A percentile compares a stretch with the other conserved stretches of the same genome.
These are phyloP conservation scores for Chrysomallon squamiferum DNA, from an alignment of 1,140 invertebrate species.

Conservation along the genomic window DNA sequence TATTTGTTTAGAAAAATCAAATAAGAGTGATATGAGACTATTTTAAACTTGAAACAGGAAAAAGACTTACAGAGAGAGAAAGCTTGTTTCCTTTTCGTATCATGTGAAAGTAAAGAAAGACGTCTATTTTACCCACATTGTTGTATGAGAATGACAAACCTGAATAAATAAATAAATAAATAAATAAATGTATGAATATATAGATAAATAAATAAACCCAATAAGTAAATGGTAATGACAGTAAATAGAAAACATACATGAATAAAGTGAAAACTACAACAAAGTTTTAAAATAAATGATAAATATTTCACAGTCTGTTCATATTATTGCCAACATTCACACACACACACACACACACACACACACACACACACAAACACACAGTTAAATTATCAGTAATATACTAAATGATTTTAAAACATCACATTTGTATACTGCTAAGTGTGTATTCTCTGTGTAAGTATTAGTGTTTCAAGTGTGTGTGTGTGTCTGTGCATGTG, in stretches of 20 bases:
- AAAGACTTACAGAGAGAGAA: conserved; percentile 13
- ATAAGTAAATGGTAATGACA: too few species aligned
- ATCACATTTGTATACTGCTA: neutral
- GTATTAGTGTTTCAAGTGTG: neutral
- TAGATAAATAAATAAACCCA: too few species aligned
- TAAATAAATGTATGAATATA: too few species aligned
- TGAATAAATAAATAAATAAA: neutral
- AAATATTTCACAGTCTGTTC: neutral
- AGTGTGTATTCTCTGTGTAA: neutral
- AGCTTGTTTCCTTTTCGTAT: neutral
- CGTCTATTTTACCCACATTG: neutral
- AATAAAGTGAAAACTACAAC: too few species aligned
- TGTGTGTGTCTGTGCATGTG: neutral
- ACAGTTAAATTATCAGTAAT: neutral
- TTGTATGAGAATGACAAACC: conserved; percentile 1
- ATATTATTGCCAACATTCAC: neutral
- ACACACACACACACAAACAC: neutral
- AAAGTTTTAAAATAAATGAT: neutral
- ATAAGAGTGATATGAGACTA: too few species aligned
- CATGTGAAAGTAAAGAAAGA: conserved; percentile 18
- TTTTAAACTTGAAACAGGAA: too few species aligned
- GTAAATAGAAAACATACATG: too few species aligned
- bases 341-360: neutral
- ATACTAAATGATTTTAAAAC: neutral
- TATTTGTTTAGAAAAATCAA: too few species aligned